These are phyloP conservation scores for Arion vulgaris DNA, from an alignment of 1,140 invertebrate genomes.

Conservation along the genomic window DNA sequence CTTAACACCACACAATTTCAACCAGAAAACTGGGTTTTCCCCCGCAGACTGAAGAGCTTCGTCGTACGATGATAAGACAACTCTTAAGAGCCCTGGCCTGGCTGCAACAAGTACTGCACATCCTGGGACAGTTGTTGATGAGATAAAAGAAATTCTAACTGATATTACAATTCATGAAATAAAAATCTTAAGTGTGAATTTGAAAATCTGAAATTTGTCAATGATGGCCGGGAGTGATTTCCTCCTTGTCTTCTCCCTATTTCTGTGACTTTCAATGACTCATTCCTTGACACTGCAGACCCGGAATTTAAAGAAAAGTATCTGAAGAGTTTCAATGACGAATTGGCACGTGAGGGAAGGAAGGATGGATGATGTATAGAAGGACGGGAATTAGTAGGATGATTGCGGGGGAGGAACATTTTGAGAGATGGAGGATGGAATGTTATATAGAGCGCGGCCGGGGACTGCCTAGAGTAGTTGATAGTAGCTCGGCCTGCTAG, in stretches of 20 bases:
- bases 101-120: background rate
- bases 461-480: too few species aligned
- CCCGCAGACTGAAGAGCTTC: background rate
- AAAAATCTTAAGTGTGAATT: background rate
- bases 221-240: background rate
- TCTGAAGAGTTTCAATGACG: background rate
- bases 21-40: background rate
- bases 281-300: background rate
- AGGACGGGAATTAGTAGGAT: background rate
- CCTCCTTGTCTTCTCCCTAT: background rate
- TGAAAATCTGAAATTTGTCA: background rate
- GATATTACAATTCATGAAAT: conserved; percentile 5
- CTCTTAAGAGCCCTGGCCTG: background rate
- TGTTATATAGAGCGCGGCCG: too few species aligned
- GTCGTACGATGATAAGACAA: background rate
- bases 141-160: background rate
- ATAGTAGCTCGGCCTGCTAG: too few species aligned
- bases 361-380: background rate
- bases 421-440: background rate
- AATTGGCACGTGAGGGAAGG: background rate
- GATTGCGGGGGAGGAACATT: background rate
- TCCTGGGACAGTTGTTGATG: background rate
- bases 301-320: background rate
- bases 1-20: background rate
- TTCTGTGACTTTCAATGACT: background rate